These are phyloP conservation scores for Psylliodes chrysocephalus DNA, from an alignment of 2,888 invertebrate genomes.

Conservation along the genomic window DNA sequence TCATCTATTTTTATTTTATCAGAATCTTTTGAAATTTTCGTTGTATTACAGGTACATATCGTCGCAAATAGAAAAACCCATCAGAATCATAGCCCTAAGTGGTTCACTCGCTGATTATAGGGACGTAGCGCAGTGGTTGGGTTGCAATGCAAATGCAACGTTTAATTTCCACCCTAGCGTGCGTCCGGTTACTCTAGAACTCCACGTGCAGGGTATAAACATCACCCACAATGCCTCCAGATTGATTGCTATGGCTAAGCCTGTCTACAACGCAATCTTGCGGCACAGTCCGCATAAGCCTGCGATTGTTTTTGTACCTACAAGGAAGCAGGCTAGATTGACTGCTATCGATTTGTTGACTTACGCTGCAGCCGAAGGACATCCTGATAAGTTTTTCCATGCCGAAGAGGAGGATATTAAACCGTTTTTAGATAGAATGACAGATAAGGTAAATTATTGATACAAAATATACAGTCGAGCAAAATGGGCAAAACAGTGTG, in stretches of 20 bases:
- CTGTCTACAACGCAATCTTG: conserved; percentile 92
- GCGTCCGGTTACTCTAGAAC: conserved; percentile 91
- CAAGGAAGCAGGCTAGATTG: conserved; percentile 89
- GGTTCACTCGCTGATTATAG: conserved; percentile 89
- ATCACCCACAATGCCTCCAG: conserved; percentile 97
- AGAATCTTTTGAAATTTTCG: too few species aligned
- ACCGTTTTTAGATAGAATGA: conserved; percentile 87
- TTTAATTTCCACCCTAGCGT: conserved; percentile 99
- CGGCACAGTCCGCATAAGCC: conserved; percentile 87
- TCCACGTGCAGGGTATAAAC: conserved; percentile 98
- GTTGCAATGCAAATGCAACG: conserved; percentile 90
- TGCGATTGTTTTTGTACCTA: conserved; percentile 90
- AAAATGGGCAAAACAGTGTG: too few species aligned
- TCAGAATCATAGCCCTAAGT: conserved; percentile 93
- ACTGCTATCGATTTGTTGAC: conserved; percentile 96
- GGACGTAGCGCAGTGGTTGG: conserved; percentile 96
- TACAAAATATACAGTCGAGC: too few species aligned
- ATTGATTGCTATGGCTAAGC: conserved; percentile 96
- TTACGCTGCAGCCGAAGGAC: conserved; percentile 89
- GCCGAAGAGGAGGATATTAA: conserved; percentile 87
- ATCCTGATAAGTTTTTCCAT: conserved; percentile 89
- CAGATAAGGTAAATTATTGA: conserved; percentile 86
- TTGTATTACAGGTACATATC: conserved; percentile 92
- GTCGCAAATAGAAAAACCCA: conserved; percentile 89
- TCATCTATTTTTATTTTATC: too few species aligned